These are phyloP conservation scores for Coleophora flavipennella DNA, from an alignment of 2,888 invertebrate species.

Conservation along the genomic window DNA sequence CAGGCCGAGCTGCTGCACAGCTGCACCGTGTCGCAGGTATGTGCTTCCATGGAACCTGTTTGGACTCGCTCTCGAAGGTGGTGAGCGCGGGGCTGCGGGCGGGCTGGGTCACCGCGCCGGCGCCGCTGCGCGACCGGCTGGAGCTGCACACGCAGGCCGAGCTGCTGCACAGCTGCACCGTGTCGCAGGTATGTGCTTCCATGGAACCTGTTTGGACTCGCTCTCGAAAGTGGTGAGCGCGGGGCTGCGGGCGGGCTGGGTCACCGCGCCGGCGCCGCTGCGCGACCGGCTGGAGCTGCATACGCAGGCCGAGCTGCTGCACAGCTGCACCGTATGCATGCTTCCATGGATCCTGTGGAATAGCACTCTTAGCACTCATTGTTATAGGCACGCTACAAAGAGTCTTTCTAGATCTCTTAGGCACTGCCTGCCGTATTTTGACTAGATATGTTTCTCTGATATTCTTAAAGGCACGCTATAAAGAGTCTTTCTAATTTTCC, in stretches of 20 bases:
- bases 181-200: conserved; percentile 45
- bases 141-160: conserved; percentile 83
- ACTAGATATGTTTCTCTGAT: too few relatives aligned
- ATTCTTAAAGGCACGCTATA: too few relatives aligned
- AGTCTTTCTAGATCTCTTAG: too few relatives aligned
- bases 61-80: conserved; percentile 86
- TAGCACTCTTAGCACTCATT: too few relatives aligned
- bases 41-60: conserved; percentile 81
- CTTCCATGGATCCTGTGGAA: too few relatives aligned
- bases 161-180: conserved; percentile 50
- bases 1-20: conserved; percentile 75
- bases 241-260: conserved; percentile 81
- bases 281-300: too few relatives aligned
- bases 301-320: conserved; percentile 77
- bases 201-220: too few relatives aligned
- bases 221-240: conserved; percentile 78
- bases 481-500: too few relatives aligned
- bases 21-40: conserved; percentile 74
- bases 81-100: conserved; percentile 80
- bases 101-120: conserved; percentile 82
- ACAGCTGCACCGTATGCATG: conserved; percentile 40
- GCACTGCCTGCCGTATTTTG: too few relatives aligned
- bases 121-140: conserved; percentile 73
- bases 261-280: conserved; percentile 82
- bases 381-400: too few relatives aligned